These are phyloP conservation scores for Zoroaster sp. DNA, from an alignment of 53 echinoderm and acorn worm genomes.

Conservation along the genomic window DNA sequence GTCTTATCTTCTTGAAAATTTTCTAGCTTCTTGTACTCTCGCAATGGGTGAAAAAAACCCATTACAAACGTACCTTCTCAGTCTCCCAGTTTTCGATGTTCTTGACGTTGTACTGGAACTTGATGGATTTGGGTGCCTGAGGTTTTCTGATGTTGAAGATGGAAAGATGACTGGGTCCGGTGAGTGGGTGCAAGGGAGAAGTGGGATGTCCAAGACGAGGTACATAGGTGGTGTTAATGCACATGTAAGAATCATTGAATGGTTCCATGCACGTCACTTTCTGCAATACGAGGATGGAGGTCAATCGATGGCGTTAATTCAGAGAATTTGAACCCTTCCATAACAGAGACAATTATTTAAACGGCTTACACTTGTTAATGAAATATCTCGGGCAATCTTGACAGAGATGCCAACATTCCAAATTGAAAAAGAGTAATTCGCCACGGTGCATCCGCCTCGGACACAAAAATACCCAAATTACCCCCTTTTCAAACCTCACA, in stretches of 20 bases:
- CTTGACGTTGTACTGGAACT: constrained; percentile 20
- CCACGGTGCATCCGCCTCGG: too few relatives aligned
- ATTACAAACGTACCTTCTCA: constrained; percentile 29
- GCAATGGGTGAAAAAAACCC: too few relatives aligned
- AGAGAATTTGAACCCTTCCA: too few relatives aligned
- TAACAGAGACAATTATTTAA: too few relatives aligned
- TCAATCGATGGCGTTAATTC: too few relatives aligned
- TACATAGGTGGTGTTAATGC: constrained; percentile 22
- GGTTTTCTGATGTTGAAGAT: constrained; percentile 30
- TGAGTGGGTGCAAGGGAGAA: constrained; percentile 36
- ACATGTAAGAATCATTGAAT: constrained; percentile 15
- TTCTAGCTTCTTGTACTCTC: too few relatives aligned
- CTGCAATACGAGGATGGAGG: background rate
- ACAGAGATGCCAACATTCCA: too few relatives aligned
- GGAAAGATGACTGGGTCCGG: constrained; percentile 30
- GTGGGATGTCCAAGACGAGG: constrained; percentile 34
- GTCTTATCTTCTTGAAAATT: too few relatives aligned
- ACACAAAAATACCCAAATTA: too few relatives aligned
- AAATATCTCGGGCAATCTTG: background rate
- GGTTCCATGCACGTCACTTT: constrained; percentile 23
- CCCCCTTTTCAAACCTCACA: too few relatives aligned
- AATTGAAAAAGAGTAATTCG: too few relatives aligned
- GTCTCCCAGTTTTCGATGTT: background rate
- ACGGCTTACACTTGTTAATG: background rate
- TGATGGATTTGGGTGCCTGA: background rate